These are phyloP conservation scores for Fissipunctia ypsillon DNA, from an alignment of 2,888 invertebrate genomes.

Conservation along the genomic window DNA sequence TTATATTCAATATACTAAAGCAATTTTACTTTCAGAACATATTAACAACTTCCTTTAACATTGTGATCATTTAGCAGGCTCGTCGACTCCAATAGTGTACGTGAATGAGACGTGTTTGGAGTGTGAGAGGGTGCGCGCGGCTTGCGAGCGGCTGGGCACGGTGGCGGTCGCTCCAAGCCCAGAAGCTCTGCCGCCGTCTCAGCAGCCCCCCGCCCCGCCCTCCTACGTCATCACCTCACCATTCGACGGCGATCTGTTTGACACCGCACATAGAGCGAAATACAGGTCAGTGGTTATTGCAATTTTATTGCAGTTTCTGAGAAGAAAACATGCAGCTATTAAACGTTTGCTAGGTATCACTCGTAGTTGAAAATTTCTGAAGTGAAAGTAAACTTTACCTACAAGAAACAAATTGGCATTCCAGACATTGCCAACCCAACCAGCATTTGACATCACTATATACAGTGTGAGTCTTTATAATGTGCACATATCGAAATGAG, in stretches of 20 bases:
- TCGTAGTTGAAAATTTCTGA: conserved; percentile 21
- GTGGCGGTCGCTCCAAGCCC: conserved; percentile 84
- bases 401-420: conserved; percentile 8
- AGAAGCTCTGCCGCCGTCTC: conserved; percentile 82
- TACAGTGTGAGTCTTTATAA: too few species aligned
- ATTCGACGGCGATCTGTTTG: conserved; percentile 94
- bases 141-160: conserved; percentile 87
- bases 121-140: conserved; percentile 88
- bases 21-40: conserved; percentile 14
- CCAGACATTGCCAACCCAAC: not conserved
- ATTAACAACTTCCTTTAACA: conserved; percentile 23
- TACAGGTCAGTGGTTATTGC: conserved; percentile 80
- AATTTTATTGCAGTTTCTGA: conserved; percentile 25
- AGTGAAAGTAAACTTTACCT: conserved; percentile 37
- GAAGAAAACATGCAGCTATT: conserved; percentile 23
- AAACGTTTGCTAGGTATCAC: conserved; percentile 1
- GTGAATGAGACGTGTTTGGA: conserved; percentile 87
- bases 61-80: conserved; percentile 75
- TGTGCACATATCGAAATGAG: too few species aligned
- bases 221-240: conserved; percentile 92
- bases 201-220: conserved; percentile 81
- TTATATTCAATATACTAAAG: not conserved
- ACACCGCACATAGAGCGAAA: conserved; percentile 91
- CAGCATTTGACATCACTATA: not conserved
- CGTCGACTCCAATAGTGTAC: conserved; percentile 85